Evolutionary conservation across 2,113 vertebrate species (phyloP), one percentile per base, ranked within the genome.

Genomic region (Heterotis niloticus): DNA sequence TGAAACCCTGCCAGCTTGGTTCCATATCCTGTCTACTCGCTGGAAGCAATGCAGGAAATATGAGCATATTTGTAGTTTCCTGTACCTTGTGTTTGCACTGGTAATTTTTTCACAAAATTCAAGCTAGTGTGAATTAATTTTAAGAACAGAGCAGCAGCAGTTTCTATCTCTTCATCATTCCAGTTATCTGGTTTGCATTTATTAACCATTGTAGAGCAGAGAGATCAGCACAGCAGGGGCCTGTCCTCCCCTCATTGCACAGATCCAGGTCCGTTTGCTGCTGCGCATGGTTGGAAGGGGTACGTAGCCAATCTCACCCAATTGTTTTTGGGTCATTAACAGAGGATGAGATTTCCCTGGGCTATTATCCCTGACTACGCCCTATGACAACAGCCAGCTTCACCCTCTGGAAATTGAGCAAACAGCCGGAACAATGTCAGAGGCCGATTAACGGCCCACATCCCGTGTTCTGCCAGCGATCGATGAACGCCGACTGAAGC

Each of bases 261-360:
- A 4, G 34, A 13, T 11, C n/a, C 51, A 13, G 44, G 69, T 71
- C 68, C 68, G 29, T 52, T 71, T 44, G 52, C 68, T 51, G 68
- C 68, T 71, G 68, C 10, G 68, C 14, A 51, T 71, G 28, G 68
- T 71, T 71, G 23, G 34, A 44, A 71, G 20, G 68, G 68, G 34
- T 34, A 52, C 23, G 34, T 71, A 34, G 54, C 69, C 69, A 72
- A 51, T 72, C 69, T 14, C 54, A 20, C 69, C 34, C n/a, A 20
- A 51, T 72, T 72, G 54, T 72, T 72, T 52, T 29, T 5, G 44
- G 69, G 51, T 52, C 69, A 72, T 72, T 72, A 51, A 34, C 69
- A 72, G 69, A 52, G 24, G 68, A n/a, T 51, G 24, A 24, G 3
- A 51, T 54, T 34, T n/a, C 34, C 10, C 68, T 70, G 68, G 68